A percentile compares a stretch with the other conserved stretches of the same genome.
phyloP scores from a whole-genome alignment of 1,140 invertebrate species.

The Anthonomus grandis region DNA sequence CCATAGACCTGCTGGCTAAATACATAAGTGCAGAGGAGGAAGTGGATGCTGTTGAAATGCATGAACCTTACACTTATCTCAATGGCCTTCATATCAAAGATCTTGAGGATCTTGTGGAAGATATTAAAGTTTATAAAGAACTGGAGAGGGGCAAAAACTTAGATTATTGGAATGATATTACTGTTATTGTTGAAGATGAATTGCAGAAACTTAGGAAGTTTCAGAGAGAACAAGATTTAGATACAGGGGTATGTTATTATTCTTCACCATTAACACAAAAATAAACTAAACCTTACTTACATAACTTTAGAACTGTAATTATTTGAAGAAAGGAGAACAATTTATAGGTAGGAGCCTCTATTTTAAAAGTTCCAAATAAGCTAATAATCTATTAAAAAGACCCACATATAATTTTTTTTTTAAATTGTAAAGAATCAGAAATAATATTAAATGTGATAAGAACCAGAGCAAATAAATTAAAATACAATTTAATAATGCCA shows the following conservation, averaged over 20 bases:
- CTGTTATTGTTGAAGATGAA: slow-evolving; percentile 94
- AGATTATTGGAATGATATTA: slow-evolving; percentile 96
- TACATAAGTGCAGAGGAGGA: slow-evolving; percentile 93
- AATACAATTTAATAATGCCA: too few relatives aligned
- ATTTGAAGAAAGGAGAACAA: too few relatives aligned
- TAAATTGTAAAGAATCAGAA: too few relatives aligned
- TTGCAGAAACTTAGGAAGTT: slow-evolving; percentile 80
- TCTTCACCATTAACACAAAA: too few relatives aligned
- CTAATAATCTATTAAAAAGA: background rate
- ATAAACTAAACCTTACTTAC: background rate
- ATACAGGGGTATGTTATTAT: slow-evolving; percentile 55
- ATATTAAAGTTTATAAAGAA: slow-evolving; percentile 92
- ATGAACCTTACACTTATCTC: slow-evolving; percentile 95
- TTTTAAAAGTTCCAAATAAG: too few relatives aligned
- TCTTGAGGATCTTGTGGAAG: slow-evolving; percentile 95
- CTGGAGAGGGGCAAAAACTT: slow-evolving; percentile 82
- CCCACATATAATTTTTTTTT: too few relatives aligned
- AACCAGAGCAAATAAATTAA: too few relatives aligned
- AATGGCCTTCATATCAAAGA: slow-evolving; percentile 89
- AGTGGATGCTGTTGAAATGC: slow-evolving; percentile 93
- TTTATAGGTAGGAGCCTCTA: too few relatives aligned
- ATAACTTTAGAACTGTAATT: too few relatives aligned
- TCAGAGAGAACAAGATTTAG: slow-evolving; percentile 61
- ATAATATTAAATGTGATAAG: too few relatives aligned
- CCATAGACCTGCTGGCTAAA: slow-evolving; percentile 95